These are phyloP conservation scores for Dermatemys mawii DNA, from an alignment of 2,113 vertebrate species.

Conservation along the genomic window DNA sequence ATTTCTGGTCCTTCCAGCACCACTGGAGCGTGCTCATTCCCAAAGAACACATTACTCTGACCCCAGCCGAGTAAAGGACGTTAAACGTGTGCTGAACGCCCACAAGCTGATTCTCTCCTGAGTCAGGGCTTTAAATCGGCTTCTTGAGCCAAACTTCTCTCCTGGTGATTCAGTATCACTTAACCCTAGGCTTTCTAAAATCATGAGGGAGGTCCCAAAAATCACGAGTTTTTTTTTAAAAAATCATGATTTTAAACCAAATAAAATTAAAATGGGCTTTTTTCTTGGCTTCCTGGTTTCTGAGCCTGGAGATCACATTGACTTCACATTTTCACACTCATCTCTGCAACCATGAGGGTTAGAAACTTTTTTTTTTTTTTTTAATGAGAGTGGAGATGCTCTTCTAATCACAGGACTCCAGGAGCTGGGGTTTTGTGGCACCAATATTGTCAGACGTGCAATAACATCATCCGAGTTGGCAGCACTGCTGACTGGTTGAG, in stretches of 20 bases:
- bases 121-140: too few species aligned
- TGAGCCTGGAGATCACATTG: background rate
- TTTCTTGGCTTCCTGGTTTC: background rate
- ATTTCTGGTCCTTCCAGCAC: background rate
- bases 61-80: too few species aligned
- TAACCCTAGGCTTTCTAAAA: background rate
- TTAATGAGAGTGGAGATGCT: background rate
- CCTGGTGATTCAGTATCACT: background rate
- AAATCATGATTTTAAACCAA: background rate
- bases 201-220: background rate
- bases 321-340: background rate
- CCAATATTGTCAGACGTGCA: background rate
- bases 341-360: background rate
- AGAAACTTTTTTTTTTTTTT: background rate
- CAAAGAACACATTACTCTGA: background rate
- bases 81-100: background rate
- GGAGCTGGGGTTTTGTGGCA: background rate
- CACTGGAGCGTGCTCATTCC: background rate
- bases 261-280: background rate
- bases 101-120: background rate
- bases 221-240: background rate
- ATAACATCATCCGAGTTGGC: background rate
- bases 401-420: background rate
- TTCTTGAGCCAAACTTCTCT: background rate
- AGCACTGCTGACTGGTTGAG: background rate